Evolutionary conservation across 2,888 invertebrate species (phyloP).

Genomic region (Gisinianus flammeolus): DNA sequence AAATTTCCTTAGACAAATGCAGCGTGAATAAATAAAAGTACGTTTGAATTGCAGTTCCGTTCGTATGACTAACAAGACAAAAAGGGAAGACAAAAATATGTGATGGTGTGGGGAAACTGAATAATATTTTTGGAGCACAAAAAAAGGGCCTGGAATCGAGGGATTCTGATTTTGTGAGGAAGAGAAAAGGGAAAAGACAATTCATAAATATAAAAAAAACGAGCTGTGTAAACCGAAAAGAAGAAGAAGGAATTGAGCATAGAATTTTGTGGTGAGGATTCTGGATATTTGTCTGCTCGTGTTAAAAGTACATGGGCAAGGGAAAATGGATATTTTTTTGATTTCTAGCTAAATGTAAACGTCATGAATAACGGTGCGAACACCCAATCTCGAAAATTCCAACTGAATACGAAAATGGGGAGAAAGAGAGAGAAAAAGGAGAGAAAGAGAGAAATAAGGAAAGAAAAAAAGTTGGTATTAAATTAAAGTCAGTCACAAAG

Average conservation of each 20-base stretch:
- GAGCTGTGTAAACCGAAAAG: background rate
- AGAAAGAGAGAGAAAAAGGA: background rate
- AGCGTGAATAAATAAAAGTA: no score
- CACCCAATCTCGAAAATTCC: background rate
- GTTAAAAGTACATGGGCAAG: background rate
- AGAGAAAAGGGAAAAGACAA: background rate
- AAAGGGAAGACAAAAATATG: no score
- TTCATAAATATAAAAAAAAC: background rate
- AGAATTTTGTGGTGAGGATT: no score
- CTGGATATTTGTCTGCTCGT: background rate
- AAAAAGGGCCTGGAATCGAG: no score
- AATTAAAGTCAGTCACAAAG: conserved; percentile 11
- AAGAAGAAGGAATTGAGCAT: no score
- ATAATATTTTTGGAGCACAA: no score
- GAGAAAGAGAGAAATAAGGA: background rate
- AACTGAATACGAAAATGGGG: background rate
- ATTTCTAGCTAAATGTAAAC: background rate
- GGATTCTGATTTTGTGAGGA: no score
- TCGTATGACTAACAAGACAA: no score
- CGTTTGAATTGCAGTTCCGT: no score
- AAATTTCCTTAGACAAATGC: no score
- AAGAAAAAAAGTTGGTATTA: conserved; percentile 7
- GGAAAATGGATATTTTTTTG: background rate
- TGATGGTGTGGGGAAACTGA: no score
- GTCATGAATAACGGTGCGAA: background rate